Conservation (phyloP, 1,140 invertebrate genomes). For the Hermetia illucens region DNA sequence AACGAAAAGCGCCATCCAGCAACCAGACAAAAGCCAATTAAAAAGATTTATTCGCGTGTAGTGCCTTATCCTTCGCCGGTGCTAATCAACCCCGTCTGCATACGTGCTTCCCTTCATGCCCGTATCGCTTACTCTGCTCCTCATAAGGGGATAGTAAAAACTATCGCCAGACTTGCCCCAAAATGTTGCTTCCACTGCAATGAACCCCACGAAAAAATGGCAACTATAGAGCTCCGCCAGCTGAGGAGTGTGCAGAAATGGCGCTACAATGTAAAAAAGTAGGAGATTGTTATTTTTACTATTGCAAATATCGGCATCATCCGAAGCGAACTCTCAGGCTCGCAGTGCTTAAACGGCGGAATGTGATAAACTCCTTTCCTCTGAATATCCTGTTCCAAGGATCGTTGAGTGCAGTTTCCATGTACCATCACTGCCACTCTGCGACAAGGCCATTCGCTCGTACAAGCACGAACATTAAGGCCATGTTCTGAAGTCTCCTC, state of each 20-base stretch:
- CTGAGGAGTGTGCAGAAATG: neutral
- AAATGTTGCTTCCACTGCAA: too few species aligned
- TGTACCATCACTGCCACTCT: neutral
- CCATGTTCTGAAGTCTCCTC: too few species aligned
- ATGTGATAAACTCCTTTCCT: too few species aligned
- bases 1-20: too few species aligned
- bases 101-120: too few species aligned
- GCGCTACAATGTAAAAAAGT: neutral
- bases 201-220: too few species aligned
- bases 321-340: neutral
- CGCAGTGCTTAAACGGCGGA: too few species aligned
- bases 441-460: too few species aligned
- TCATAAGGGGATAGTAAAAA: neutral
- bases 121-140: too few species aligned
- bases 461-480: too few species aligned
- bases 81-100: neutral
- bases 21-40: conserved; percentile 1
- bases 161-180: neutral
- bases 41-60: conserved; percentile 1
- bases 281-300: neutral
- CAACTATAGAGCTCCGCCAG: too few species aligned
- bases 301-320: neutral
- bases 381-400: neutral
- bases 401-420: neutral
- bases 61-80: neutral